Base-by-base conservation (phyloP, 1,140 invertebrate genomes). In the Lordiphosa clarofinis region DNA sequence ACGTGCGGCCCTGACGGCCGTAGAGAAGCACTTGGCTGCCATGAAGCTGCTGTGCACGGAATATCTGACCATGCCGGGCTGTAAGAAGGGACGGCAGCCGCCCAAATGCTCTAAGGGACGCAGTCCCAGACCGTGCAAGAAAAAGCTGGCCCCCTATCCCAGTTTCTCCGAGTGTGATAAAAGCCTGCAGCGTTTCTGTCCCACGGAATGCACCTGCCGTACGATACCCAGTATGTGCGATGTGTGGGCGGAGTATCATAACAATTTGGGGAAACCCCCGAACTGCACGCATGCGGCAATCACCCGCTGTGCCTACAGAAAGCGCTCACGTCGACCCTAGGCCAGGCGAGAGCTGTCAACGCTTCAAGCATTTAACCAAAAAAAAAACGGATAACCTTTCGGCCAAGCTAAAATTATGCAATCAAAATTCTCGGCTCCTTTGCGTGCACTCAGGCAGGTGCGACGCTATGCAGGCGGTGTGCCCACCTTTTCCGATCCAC, bases 161-260 rank as follows among this genome's bases (percentile, higher is more conserved):
- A 75, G 76, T 10, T 82, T 75, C 9, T 82, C 76, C 10, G 76
- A 81, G 40, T 60, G 59, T 6, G 33, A 57, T 15, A 36, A 52
- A 4, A 12, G 28, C 0, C 37, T 67, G 6, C 43, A 33, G 0
- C 6, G 9, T 0, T 33, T 15, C 5, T 81, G 66, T n/a, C n/a
- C 53, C 15, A 39, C 40, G 1, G 76, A 81, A 28, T 81, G 76
- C 35, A n/a, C 36, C 11, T 81, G 75, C 13, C 21, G 4, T 1
- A 0, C 40, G 1, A 1, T 3, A 7, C 58, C 54, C 0, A 43
- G 7, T 4, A 19, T 39, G 3, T 75, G 75, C 37, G 71, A 82
- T 0, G n/a, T 57, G 6, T 68, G 71, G 53, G 13, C 5, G 0
- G 1, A 3, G 0, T 52, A 49, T 37, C 43, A 71, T 4, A 21